Evolutionary conservation across 2,797 vertebrate genomes (phyloP), one percentile per base, ranked within the genome.

Genomic region (Cyclopterus lumpus): DNA sequence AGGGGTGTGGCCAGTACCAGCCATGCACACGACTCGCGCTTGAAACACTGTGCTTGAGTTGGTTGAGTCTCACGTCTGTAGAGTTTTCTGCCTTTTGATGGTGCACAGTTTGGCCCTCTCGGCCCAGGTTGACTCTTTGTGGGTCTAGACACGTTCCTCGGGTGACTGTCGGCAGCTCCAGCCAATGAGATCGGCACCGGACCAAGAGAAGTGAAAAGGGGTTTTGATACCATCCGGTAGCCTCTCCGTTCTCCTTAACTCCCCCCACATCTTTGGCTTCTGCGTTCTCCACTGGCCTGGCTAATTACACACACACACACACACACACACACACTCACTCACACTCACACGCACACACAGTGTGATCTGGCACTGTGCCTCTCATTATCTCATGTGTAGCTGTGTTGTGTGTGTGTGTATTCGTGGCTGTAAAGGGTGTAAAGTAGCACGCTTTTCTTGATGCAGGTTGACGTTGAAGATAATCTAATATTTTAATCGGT

Each of bases 251-350:
- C 81, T 78, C 55, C 77, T 81, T 85, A 87, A 87, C 87, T 85
- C 75, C 44, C 64, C 51, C 49, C 62, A 67, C 88, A 87, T 87
- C 86, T 87, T 80, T 87, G 81, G 82, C 80, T 79, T 88, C 80
- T 75, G 78, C 73, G 8, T 76, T 71, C 77, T 85, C 78, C 36
- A 44, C 82, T 84, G 81, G 78, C 85, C 78, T 74, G 67, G 75
- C 82, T 84, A 80, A 84, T 86, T 73, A 80, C 64, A 75, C 81
- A 64, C 67, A 74, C 55, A 42, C 36, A 61, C 60, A 42, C 38
- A 10, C 64, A 76, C 38, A 67, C 62, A 70, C 63, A 74, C 75
- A 68, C 55, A 64, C 65, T 74, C 55, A 72, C 61, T 75, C 66
- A 72, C 71, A 74, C 57, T 59, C 57, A 60, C 32, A 42, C 60